Evolutionary conservation across 2,888 invertebrate genomes (phyloP).

Genomic region (Isotomurus palustris): DNA sequence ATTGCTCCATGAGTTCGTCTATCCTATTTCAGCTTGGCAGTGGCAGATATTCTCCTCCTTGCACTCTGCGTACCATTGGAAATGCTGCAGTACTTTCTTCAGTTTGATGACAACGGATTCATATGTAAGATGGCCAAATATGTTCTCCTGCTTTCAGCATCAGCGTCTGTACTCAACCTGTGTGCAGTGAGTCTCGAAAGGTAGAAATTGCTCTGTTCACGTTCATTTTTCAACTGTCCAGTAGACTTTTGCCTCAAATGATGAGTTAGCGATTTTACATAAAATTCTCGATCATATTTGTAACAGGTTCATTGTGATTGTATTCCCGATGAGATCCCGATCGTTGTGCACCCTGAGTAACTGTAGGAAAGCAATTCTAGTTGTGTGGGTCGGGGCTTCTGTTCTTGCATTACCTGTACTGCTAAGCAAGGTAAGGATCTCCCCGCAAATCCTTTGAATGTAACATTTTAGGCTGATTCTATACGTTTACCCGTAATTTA

Average conservation of each 20-base stretch:
- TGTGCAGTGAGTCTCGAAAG: conserved; percentile 55
- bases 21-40: conserved; percentile 49
- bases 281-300: no score
- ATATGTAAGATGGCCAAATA: conserved; percentile 54
- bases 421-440: conserved; percentile 51
- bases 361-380: conserved; percentile 51
- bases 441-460: no score
- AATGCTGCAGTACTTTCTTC: conserved; percentile 50
- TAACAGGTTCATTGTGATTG: conserved; percentile 56
- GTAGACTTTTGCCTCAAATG: no score
- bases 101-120: conserved; percentile 52
- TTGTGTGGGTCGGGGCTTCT: conserved; percentile 53
- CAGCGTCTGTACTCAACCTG: conserved; percentile 54
- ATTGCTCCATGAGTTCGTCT: conserved; percentile 2
- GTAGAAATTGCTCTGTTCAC: conserved; percentile 47
- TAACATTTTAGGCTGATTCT: no score
- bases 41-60: conserved; percentile 53
- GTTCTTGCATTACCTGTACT: conserved; percentile 52
- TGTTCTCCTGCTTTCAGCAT: conserved; percentile 53
- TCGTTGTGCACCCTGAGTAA: conserved; percentile 54
- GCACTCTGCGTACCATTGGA: conserved; percentile 54
- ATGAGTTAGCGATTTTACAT: no score
- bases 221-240: no score
- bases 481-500: no score
- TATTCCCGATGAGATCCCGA: conserved; percentile 54